These are phyloP conservation scores for Apis mellifera DNA, from an alignment of 1,140 invertebrate genomes.

Conservation along the genomic window DNA sequence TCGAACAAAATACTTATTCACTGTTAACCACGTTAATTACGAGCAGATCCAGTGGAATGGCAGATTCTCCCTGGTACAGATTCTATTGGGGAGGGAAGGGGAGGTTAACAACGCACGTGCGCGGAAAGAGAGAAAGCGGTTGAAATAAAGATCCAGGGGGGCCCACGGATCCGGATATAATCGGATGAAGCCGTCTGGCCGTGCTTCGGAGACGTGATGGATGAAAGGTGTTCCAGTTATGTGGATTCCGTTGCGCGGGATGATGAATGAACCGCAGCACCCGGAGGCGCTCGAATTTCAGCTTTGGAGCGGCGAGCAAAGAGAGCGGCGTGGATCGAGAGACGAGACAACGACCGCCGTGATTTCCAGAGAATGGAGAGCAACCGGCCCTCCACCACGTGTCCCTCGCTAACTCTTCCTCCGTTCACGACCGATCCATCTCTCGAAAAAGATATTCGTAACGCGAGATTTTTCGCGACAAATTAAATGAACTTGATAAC, in stretches of 20 bases:
- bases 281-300: conserved; percentile 55
- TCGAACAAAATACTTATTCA: too few species aligned
- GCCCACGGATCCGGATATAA: conserved; percentile 44
- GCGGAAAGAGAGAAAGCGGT: conserved; percentile 19
- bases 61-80: neutral
- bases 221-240: conserved; percentile 68
- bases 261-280: conserved; percentile 63
- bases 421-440: too few species aligned
- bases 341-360: conserved; percentile 31
- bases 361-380: conserved; percentile 3
- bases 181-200: conserved; percentile 59
- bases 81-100: neutral
- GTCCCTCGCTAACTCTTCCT: neutral
- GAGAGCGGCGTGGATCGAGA: neutral
- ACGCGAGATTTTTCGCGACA: too few species aligned
- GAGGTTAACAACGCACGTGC: conserved; percentile 30
- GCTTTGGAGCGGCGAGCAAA: conserved; percentile 23
- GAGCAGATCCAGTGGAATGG: too few species aligned
- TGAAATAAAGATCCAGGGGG: conserved; percentile 40
- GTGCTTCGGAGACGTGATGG: conserved; percentile 53
- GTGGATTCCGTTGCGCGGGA: conserved; percentile 61
- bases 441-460: too few species aligned
- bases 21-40: too few species aligned
- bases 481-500: too few species aligned
- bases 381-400: neutral